A percentile compares a stretch with the other conserved stretches of the same genome.
phyloP scores from a whole-genome alignment of 1,140 invertebrate species.

The Ctenoplectra terminalis region DNA sequence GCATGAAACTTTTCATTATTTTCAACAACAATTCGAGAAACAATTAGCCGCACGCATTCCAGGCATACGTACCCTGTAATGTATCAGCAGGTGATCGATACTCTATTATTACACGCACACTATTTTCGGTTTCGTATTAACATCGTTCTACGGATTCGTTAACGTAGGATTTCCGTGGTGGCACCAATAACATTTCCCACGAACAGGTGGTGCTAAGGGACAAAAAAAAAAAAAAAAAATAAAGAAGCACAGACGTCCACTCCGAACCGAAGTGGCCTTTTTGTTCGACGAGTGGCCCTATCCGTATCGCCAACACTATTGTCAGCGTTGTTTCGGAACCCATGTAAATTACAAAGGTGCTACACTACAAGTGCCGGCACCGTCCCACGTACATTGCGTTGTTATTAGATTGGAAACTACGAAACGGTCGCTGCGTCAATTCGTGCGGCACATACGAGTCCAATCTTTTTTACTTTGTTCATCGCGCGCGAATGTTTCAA shows the following conservation, averaged over 20 bases:
- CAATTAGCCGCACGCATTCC: too few relatives aligned
- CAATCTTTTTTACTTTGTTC: too few relatives aligned
- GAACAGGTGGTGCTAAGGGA: slow-evolving; percentile 54
- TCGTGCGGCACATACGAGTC: too few relatives aligned
- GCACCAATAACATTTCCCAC: slow-evolving; percentile 43
- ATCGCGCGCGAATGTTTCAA: too few relatives aligned
- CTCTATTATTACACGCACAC: background rate
- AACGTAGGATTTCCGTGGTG: background rate
- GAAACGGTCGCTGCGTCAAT: too few relatives aligned
- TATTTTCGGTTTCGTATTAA: background rate
- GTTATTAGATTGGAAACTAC: too few relatives aligned
- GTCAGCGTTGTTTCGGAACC: slow-evolving; percentile 30
- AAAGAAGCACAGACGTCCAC: slow-evolving; percentile 23
- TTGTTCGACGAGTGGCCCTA: slow-evolving; percentile 45
- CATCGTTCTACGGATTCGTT: background rate
- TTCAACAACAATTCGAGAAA: too few relatives aligned
- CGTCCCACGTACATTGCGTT: background rate
- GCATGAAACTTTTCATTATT: too few relatives aligned
- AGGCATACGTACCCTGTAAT: too few relatives aligned
- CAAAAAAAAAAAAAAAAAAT: too few relatives aligned
- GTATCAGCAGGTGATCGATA: background rate
- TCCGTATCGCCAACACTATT: slow-evolving; percentile 46
- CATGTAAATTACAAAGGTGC: slow-evolving; percentile 26
- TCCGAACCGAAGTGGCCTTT: slow-evolving; percentile 53
- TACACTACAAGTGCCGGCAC: slow-evolving; percentile 14